Evolutionary conservation across 2,888 invertebrate genomes (phyloP).

Genomic region (Cylindroiulus punctatus): DNA sequence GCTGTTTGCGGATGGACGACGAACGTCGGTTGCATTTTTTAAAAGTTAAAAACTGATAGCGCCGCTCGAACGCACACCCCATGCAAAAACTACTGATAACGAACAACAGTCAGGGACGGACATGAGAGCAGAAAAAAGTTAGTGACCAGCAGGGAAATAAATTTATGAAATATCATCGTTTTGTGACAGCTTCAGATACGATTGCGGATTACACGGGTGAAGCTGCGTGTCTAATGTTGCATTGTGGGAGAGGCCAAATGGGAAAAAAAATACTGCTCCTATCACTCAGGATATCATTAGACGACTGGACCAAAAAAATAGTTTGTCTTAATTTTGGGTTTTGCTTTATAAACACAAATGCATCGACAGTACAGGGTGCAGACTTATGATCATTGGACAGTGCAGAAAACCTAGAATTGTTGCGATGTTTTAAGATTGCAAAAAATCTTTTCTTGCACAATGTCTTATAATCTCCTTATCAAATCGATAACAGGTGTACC

Average conservation of each 20-base stretch:
- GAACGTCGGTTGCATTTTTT: background rate
- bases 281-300: background rate
- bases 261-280: background rate
- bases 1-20: background rate
- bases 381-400: too few species aligned
- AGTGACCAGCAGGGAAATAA: slow-evolving; percentile 4
- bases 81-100: background rate
- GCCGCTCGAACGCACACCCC: background rate
- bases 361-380: too few species aligned
- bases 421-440: too few species aligned
- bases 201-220: background rate
- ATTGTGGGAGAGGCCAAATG: background rate
- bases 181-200: slow-evolving; percentile 43
- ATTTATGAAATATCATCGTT: slow-evolving; percentile 47
- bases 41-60: slow-evolving; percentile 45
- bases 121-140: background rate
- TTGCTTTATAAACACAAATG: too few species aligned
- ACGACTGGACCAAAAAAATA: too few species aligned
- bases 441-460: too few species aligned
- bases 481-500: too few species aligned
- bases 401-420: too few species aligned
- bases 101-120: slow-evolving; percentile 31
- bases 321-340: too few species aligned
- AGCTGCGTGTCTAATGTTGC: background rate
- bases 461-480: too few species aligned